These are phyloP conservation scores for Copidosoma aretas DNA, from an alignment of 2,888 invertebrate species.

Conservation along the genomic window DNA sequence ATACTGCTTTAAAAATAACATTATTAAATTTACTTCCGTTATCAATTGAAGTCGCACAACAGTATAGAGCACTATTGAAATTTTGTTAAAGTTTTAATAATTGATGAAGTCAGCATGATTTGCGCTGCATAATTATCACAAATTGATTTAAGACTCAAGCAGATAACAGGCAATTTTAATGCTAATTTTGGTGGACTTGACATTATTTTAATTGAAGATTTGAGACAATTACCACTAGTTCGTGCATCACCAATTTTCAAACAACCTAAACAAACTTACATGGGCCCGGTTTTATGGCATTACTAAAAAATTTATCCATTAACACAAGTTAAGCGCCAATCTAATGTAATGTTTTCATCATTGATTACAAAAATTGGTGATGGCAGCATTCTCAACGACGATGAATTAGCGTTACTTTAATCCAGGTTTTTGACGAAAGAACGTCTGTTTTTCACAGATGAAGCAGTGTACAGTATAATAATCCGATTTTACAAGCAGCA, in stretches of 20 bases:
- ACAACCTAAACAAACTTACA: conserved; percentile 42
- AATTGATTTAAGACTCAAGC: conserved; percentile 51
- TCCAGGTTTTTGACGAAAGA: conserved; percentile 46
- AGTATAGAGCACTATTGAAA: too few species aligned
- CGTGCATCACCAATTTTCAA: conserved; percentile 50
- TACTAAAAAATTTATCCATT: conserved; percentile 50
- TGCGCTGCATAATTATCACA: too few species aligned
- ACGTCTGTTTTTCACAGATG: conserved; percentile 48
- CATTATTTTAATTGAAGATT: conserved; percentile 55
- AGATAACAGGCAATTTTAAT: too few species aligned
- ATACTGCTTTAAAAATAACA: too few species aligned
- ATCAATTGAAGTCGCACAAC: conserved; percentile 19
- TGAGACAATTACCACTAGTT: conserved; percentile 56
- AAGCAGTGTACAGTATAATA: too few species aligned
- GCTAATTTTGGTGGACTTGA: too few species aligned
- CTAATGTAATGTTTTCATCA: conserved; percentile 51
- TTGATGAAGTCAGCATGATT: conserved; percentile 57
- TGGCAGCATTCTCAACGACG: conserved; percentile 41
- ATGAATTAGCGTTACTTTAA: conserved; percentile 46
- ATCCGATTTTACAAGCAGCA: too few species aligned
- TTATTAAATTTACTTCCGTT: conserved; percentile 6
- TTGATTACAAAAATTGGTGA: conserved; percentile 53
- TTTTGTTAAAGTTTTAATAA: conserved; percentile 49
- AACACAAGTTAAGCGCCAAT: conserved; percentile 53
- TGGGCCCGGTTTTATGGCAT: conserved; percentile 48